Base-by-base conservation (phyloP, 2,888 invertebrate species). In the Eupithecia inturbata region DNA sequence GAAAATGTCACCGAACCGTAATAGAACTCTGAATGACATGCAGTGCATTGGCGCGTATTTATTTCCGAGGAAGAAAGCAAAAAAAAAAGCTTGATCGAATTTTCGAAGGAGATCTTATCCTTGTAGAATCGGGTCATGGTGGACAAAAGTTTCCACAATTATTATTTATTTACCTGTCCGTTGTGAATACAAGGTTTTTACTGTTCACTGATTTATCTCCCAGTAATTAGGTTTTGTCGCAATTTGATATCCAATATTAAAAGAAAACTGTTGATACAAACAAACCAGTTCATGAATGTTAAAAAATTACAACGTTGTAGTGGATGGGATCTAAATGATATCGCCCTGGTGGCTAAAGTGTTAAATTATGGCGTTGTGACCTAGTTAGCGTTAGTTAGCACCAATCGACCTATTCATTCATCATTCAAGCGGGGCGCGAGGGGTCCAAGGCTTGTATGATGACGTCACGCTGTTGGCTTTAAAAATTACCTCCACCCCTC, bases 341-440 rank as follows among this genome's bases (percentile, higher is more conserved):
- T 53, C n/a, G n/a, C 22, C 53, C n/a, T 49, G 53, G 0, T 12
- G 53, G 57, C 57, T 26, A 5, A 26, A 26, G 57, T 57, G 4
- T 57, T 26, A 57, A 57, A 57, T 57, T 22, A 26, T 26, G 14
- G 12, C 22, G 22, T 26, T 82, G 77, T 85, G 84, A 85, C 86
- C 84, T 83, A 87, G 74, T 87, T 86, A 84, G 72, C 78, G 81
- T 84, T 85, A 86, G 82, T 85, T 87, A 87, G 79, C 82, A 87
- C 79, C 82, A 84, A 89, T 90, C 86, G 85, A 88, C 84, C 85
- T 85, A 84, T 92, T 93, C 93, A 94, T 93, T 93, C 93, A 93
- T 93, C 90, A 92, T 92, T 89, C 85, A 89, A 79, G 82, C 83
- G 82, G 85, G 84, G 83, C 84, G 80, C 82, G 86, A 84, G 86